These are phyloP conservation scores for Phymatocera aterrima DNA, from an alignment of 2,888 invertebrate genomes.

Conservation along the genomic window DNA sequence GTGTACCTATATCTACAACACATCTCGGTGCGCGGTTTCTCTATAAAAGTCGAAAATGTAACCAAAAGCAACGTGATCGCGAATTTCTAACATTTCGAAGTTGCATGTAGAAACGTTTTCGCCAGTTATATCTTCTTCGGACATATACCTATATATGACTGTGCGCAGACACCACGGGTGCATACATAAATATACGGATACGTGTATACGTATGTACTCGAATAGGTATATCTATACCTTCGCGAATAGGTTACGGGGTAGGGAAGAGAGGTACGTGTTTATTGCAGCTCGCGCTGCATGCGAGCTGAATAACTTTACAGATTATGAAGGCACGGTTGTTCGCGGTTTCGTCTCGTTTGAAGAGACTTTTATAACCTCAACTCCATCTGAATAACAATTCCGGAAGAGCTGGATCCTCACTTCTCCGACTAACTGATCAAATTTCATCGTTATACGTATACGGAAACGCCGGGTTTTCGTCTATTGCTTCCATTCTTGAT, in stretches of 20 bases:
- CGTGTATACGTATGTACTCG: no score
- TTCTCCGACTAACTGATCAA: not conserved
- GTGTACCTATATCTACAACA: not conserved
- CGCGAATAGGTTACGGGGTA: not conserved
- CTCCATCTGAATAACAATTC: not conserved
- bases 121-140: conserved; percentile 52
- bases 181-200: conserved; percentile 19
- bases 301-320: conserved; percentile 72
- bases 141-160: not conserved
- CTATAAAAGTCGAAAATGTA: not conserved
- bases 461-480: not conserved
- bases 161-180: not conserved
- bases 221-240: conserved; percentile 12
- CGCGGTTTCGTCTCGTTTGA: conserved; percentile 72
- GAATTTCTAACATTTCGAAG: conserved; percentile 58
- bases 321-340: conserved; percentile 72
- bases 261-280: conserved; percentile 57
- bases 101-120: conserved; percentile 41
- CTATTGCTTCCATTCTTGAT: not conserved
- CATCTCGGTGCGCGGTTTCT: no score
- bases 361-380: conserved; percentile 61
- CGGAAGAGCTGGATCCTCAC: not conserved
- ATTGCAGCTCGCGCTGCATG: conserved; percentile 62
- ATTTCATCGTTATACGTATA: no score
- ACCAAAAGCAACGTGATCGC: conserved; percentile 52